Conservation (phyloP, 2,113 vertebrate species). For the Illadopsis cleaveri region DNA sequence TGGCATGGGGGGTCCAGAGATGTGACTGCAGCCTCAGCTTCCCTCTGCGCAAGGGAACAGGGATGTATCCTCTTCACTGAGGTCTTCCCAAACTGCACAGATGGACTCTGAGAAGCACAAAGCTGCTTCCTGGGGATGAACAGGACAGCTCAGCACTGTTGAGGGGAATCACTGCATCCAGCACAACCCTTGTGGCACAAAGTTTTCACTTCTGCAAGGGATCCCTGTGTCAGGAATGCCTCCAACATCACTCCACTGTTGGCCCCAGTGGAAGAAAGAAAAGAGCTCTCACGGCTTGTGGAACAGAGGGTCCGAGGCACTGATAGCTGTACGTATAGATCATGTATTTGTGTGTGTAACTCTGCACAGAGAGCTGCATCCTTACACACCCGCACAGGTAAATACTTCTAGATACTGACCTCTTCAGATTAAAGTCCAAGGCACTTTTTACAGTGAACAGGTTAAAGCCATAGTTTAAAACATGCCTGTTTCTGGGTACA, state of each 20-base stretch:
- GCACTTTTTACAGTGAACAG: conserved; percentile 87
- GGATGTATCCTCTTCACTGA: fast-evolving
- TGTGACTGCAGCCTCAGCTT: background rate
- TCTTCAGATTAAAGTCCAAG: conserved; percentile 82
- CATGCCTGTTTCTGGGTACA: conserved; percentile 78
- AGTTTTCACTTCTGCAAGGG: background rate
- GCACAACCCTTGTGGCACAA: fast-evolving
- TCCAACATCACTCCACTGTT: fast-evolving
- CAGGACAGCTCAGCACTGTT: fast-evolving
- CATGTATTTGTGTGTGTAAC: conserved; percentile 71
- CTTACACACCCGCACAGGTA: conserved; percentile 69
- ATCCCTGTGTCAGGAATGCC: background rate
- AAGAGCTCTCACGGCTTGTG: background rate
- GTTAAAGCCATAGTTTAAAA: conserved; percentile 80
- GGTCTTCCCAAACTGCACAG: fast-evolving
- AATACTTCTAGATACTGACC: conserved; percentile 73
- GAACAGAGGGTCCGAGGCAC: conserved; percentile 53
- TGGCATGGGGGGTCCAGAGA: background rate
- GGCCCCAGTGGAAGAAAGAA: background rate
- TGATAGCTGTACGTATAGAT: conserved; percentile 32
- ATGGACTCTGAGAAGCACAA: background rate
- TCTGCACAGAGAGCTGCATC: conserved; percentile 67
- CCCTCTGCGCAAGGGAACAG: background rate
- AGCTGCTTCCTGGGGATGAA: background rate
- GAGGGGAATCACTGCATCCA: background rate